phyloP scores from a whole-genome alignment of 92 coral and sea anemone genomes.

The Bergia sp. region DNA sequence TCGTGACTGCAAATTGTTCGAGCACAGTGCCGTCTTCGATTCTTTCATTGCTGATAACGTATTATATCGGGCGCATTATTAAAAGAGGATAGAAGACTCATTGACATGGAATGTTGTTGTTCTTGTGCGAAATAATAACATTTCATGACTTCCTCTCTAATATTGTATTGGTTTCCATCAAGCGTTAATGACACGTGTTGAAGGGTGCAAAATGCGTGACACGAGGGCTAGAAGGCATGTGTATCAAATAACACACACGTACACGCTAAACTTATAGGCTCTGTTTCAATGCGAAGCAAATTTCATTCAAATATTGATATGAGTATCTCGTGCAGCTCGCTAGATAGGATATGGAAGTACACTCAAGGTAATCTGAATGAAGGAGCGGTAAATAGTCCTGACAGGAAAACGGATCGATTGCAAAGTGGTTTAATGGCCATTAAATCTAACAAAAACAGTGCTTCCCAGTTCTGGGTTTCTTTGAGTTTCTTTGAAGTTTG shows the following conservation, averaged over 20 bases:
- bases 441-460: neutral
- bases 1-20: conserved; percentile 1
- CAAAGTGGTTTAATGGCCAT: neutral
- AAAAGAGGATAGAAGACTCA: conserved; percentile 10
- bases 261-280: neutral
- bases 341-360: neutral
- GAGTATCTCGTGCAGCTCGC: too few relatives aligned
- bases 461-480: neutral
- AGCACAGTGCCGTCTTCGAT: neutral
- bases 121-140: conserved; percentile 29
- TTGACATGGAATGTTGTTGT: conserved; percentile 32
- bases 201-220: conserved; percentile 30
- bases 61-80: conserved; percentile 2
- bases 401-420: neutral
- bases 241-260: neutral
- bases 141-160: conserved; percentile 37
- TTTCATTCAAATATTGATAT: too few relatives aligned
- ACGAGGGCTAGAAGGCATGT: neutral
- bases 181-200: conserved; percentile 30
- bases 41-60: conserved; percentile 18
- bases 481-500: conserved; percentile 4
- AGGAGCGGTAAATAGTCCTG: neutral
- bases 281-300: too few relatives aligned
- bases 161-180: conserved; percentile 28
- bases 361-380: neutral